These are phyloP conservation scores for Epinotia bilunana DNA, from an alignment of 2,888 invertebrate genomes.

Conservation along the genomic window DNA sequence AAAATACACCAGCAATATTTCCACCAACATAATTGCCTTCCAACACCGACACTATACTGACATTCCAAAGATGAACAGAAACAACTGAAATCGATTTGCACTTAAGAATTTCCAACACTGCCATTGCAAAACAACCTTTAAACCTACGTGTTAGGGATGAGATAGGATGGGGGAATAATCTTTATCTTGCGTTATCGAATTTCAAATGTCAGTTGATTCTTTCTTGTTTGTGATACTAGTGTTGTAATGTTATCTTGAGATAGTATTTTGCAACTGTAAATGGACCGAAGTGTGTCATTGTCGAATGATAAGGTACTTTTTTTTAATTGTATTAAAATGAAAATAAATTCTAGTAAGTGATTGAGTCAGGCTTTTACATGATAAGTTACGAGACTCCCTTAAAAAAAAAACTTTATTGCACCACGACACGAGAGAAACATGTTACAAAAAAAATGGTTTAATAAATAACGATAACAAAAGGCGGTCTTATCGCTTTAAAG, in stretches of 20 bases:
- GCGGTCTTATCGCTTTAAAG: no score
- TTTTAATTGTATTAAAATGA: no score
- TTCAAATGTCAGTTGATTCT: slow-evolving; percentile 34
- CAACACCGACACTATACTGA: slow-evolving; percentile 30
- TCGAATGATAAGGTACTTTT: slow-evolving; percentile 1
- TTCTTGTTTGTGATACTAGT: slow-evolving; percentile 38
- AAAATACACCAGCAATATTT: slow-evolving; percentile 50
- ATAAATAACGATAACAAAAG: no score
- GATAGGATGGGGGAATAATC: neutral
- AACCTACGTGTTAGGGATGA: neutral
- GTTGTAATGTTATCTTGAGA: slow-evolving; percentile 47
- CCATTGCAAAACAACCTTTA: neutral
- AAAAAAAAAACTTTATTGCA: no score
- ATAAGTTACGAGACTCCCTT: no score
- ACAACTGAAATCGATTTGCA: neutral
- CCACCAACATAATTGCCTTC: slow-evolving; percentile 40
- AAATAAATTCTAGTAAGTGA: no score
- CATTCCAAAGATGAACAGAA: slow-evolving; percentile 23
- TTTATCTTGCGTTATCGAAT: slow-evolving; percentile 29
- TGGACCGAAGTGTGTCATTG: slow-evolving; percentile 25
- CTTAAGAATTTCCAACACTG: neutral
- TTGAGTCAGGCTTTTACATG: no score
- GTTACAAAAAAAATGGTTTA: no score
- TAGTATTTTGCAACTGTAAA: slow-evolving; percentile 52
- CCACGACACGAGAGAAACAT: no score